Conservation (phyloP, 2,797 vertebrate genomes). For the Sebastes cheni region DNA sequence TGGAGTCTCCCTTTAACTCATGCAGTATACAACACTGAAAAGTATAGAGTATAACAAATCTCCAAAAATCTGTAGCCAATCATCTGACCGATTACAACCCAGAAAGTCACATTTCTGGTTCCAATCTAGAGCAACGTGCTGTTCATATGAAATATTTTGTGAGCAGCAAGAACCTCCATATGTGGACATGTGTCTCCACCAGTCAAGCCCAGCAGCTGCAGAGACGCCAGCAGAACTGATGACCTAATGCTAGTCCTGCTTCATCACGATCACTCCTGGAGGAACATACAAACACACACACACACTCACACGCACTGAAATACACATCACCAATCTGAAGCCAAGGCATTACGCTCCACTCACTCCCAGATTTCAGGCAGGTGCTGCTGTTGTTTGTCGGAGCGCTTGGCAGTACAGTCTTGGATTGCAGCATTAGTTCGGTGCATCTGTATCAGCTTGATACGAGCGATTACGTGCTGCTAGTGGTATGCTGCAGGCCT, state of each 20-base stretch:
- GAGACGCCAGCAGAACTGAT: conserved; percentile 73
- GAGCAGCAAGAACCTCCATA: conserved; percentile 73
- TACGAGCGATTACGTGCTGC: conserved; percentile 59
- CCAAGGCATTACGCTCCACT: conserved; percentile 69
- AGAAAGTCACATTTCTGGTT: conserved; percentile 45
- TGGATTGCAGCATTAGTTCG: conserved; percentile 54
- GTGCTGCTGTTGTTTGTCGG: conserved; percentile 77
- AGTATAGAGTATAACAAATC: no score
- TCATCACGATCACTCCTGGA: conserved; percentile 74
- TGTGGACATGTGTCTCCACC: conserved; percentile 76
- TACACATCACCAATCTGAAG: conserved; percentile 36
- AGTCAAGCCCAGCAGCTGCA: conserved; percentile 68
- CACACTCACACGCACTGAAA: conserved; percentile 25
- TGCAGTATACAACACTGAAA: no score
- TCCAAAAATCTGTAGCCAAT: background rate
- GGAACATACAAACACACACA: conserved; percentile 49
- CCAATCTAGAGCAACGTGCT: conserved; percentile 29
- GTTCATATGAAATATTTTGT: conserved; percentile 50
- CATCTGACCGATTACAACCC: background rate
- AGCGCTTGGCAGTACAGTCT: conserved; percentile 57
- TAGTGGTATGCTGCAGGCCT: conserved; percentile 63
- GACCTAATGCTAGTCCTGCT: conserved; percentile 77
- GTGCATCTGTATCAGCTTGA: conserved; percentile 72
- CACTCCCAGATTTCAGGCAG: conserved; percentile 72
- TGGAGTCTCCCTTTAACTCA: no score